phyloP scores from a whole-genome alignment of 2,888 invertebrate genomes.

The Andrena minutula region DNA sequence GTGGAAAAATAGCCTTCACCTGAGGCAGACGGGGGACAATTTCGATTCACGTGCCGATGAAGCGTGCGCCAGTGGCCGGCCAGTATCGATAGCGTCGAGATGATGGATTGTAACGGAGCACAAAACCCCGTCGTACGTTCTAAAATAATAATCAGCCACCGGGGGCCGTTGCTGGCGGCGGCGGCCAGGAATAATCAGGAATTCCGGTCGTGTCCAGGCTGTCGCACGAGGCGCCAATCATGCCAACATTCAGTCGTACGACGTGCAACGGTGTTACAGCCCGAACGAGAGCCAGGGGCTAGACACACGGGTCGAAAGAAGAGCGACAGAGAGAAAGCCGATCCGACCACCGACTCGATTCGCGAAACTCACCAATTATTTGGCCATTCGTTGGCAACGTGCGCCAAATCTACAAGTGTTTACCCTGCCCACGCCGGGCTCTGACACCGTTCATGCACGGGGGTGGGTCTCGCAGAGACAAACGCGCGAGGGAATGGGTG shows the following conservation, averaged over 20 bases:
- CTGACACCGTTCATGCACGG: constrained; percentile 36
- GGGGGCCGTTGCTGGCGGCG: constrained; percentile 56
- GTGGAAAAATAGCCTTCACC: background rate
- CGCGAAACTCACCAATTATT: constrained; percentile 84
- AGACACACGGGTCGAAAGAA: constrained; percentile 52
- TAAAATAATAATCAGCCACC: constrained; percentile 77
- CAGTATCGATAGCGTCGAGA: constrained; percentile 69
- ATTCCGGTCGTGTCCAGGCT: constrained; percentile 80
- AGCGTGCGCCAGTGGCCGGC: constrained; percentile 32
- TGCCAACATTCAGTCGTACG: constrained; percentile 82
- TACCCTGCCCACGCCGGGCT: constrained; percentile 70
- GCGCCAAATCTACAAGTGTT: constrained; percentile 84
- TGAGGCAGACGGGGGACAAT: constrained; percentile 29
- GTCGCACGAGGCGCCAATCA: constrained; percentile 82
- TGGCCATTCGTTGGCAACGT: constrained; percentile 83
- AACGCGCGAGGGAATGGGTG: constrained; percentile 24
- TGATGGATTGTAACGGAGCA: constrained; percentile 69
- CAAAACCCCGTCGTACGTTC: constrained; percentile 67
- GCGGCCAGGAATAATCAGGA: constrained; percentile 77
- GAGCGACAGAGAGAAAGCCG: constrained; percentile 67
- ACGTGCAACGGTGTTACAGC: constrained; percentile 68
- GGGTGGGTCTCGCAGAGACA: constrained; percentile 52
- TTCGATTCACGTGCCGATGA: constrained; percentile 35
- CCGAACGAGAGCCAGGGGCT: constrained; percentile 55
- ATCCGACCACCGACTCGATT: constrained; percentile 71